A percentile compares a stretch with the other conserved stretches of the same genome.
phyloP scores from a whole-genome alignment of 2,797 vertebrate genomes.

The Pempheris klunzingeri region DNA sequence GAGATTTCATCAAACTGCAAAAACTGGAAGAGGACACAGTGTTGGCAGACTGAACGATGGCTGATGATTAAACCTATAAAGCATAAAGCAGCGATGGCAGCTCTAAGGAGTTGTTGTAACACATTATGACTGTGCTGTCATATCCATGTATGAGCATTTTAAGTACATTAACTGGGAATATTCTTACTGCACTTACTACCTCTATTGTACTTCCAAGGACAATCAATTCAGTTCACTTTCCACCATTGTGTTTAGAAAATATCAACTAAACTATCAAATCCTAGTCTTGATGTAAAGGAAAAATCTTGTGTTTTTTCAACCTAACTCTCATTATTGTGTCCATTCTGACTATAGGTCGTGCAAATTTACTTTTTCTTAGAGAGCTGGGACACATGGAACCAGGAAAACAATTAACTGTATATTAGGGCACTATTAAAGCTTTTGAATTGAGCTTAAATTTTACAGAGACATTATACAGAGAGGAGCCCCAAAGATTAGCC shows the following conservation, averaged over 20 bases:
- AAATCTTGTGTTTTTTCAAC: background rate
- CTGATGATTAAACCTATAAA: background rate
- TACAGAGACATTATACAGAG: background rate
- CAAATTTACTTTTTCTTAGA: background rate
- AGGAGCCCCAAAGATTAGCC: too few relatives aligned
- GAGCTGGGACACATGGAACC: background rate
- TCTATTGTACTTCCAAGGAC: background rate
- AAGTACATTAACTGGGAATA: too few relatives aligned
- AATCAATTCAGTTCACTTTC: background rate
- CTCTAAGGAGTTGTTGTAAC: background rate
- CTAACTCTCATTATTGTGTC: background rate
- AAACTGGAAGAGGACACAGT: background rate
- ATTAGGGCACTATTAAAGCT: background rate
- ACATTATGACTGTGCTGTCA: background rate
- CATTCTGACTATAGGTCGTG: background rate
- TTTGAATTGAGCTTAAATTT: background rate
- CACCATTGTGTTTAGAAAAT: background rate
- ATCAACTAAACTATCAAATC: background rate
- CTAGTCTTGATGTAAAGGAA: background rate
- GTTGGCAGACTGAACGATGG: background rate
- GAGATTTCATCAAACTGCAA: background rate
- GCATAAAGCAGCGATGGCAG: background rate
- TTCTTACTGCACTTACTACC: background rate
- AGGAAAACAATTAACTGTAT: background rate
- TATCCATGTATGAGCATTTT: background rate